phyloP scores from a whole-genome alignment of 2,113 vertebrate species.

The Syrrhaptes paradoxus region DNA sequence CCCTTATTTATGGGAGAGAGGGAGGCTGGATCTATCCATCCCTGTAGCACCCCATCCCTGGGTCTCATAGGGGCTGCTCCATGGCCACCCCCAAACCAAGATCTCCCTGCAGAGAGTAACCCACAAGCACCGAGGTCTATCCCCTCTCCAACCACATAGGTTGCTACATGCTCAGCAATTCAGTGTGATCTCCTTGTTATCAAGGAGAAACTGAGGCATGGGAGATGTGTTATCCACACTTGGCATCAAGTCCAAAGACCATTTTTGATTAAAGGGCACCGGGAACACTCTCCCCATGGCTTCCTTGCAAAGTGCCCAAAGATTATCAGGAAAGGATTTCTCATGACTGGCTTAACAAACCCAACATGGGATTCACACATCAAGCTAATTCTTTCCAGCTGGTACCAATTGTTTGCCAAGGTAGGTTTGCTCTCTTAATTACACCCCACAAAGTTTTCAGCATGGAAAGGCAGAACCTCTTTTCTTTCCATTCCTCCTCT shows the following conservation, averaged over 20 bases:
- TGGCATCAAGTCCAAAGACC: background rate
- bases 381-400: constrained; percentile 12
- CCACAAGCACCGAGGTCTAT: rapidly evolving
- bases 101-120: background rate
- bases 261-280: background rate
- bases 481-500: background rate
- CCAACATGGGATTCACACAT: background rate
- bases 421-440: constrained; percentile 18
- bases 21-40: background rate
- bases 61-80: background rate
- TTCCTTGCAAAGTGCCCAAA: background rate
- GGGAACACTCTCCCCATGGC: background rate
- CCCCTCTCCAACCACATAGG: background rate
- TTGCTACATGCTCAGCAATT: background rate
- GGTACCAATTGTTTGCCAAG: background rate
- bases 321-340: background rate
- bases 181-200: background rate
- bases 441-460: background rate
- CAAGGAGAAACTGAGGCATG: background rate
- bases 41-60: rapidly evolving
- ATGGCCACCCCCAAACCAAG: background rate
- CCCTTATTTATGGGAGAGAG: background rate
- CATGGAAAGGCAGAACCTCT: background rate
- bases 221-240: background rate
- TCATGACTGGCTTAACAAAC: background rate